Percentiles rank a stretch among this genome's conserved stretches.
Conservation (phyloP, 2,797 vertebrate genomes). For the Pseudopleuronectes americanus region DNA sequence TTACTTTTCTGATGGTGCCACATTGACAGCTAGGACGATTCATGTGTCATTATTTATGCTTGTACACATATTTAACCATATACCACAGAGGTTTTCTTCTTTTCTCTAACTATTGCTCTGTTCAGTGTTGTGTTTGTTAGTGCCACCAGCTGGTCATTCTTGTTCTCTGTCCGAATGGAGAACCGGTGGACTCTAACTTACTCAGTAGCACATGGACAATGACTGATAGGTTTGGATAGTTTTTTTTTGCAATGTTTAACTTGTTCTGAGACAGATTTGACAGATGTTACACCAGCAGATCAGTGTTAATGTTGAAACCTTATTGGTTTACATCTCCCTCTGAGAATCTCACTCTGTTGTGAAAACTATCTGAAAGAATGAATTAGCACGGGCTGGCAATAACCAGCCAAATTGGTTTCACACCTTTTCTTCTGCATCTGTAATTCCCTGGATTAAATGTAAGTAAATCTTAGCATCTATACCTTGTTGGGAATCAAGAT, state of each 20-base stretch:
- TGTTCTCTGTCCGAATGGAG: background rate
- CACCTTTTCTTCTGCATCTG: background rate
- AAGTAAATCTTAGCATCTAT: background rate
- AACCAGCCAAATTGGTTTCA: background rate
- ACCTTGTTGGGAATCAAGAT: background rate
- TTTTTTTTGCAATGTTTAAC: slow-evolving; percentile 13
- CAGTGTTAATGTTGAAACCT: background rate
- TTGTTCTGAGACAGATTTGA: background rate
- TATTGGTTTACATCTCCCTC: background rate
- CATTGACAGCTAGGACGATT: background rate
- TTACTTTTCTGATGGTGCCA: background rate
- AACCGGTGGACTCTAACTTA: background rate
- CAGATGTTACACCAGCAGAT: background rate
- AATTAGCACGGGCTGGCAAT: background rate
- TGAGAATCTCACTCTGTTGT: background rate
- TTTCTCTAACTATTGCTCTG: background rate
- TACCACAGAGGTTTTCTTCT: too few species aligned
- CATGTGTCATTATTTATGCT: background rate
- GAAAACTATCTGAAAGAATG: background rate
- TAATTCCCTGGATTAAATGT: background rate
- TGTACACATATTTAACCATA: slow-evolving; percentile 9
- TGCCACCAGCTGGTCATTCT: background rate
- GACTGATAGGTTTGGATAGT: background rate
- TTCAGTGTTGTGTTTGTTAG: background rate
- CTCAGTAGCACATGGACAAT: background rate